Evolutionary conservation across 2,888 invertebrate species (phyloP).

Genomic region (Koerneria pararmatus): DNA sequence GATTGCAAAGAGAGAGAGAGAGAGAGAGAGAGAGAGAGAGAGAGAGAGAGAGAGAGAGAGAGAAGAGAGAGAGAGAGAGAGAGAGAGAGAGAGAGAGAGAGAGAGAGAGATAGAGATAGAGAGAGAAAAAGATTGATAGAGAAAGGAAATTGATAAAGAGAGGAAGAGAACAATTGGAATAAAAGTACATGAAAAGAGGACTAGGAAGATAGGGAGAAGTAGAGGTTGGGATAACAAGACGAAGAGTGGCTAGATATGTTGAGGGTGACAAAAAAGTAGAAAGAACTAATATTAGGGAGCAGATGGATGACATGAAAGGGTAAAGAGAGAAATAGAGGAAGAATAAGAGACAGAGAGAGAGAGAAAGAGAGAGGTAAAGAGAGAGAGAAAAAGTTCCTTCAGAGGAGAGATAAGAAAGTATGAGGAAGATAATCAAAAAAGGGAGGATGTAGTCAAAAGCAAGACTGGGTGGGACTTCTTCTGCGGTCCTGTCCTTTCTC

Average conservation of each 20-base stretch:
- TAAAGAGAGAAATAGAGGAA: too few species aligned
- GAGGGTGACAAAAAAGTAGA: conserved; percentile 6
- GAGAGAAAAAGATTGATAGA: conserved; percentile 8
- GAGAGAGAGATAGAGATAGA: conserved; percentile 7
- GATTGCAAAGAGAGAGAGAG: too few species aligned
- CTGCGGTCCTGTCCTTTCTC: neutral
- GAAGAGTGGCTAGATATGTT: neutral
- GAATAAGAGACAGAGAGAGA: conserved; percentile 12
- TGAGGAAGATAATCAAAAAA: neutral
- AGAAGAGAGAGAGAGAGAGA: neutral
- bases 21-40: too few species aligned
- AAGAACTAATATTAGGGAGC: too few species aligned
- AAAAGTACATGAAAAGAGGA: neutral
- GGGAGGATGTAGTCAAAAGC: neutral
- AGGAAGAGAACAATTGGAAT: neutral
- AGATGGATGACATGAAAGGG: too few species aligned
- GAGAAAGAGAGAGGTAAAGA: conserved; percentile 1
- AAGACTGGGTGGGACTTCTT: neutral
- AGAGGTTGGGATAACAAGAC: neutral
- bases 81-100: conserved; percentile 10
- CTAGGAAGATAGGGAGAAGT: conserved; percentile 20
- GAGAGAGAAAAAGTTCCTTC: conserved; percentile 13
- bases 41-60: conserved; percentile 11
- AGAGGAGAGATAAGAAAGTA: neutral
- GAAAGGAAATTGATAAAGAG: neutral